Evolutionary conservation across 2,797 vertebrate species (phyloP), one percentile per base, ranked within the genome.

Genomic region (Gymnothorax javanicus): DNA sequence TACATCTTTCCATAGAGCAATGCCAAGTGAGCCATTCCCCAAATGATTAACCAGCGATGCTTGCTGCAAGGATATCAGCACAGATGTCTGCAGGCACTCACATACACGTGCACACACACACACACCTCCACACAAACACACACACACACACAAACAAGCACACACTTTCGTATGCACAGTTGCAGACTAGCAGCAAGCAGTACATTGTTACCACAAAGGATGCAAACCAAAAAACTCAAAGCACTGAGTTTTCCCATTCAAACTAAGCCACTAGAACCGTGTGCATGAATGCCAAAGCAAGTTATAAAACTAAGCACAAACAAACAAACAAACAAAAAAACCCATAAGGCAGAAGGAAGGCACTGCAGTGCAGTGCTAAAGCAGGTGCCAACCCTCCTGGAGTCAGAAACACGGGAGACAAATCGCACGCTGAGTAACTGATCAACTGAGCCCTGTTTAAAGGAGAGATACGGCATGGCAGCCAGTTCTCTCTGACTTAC

Each of bases 331-430:
- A 13, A 17, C 33, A 17, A 13, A 77, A 92, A 93, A 91, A 95
- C 94, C 93, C 95, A 92, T 92, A 94, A 91, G 91, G 12, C 17
- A n/a, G 20, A n/a, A 92, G 93, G 93, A 93, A 95, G 92, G 77
- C 77, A 81, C 17, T 96, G 96, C 96, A 96, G 95, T 92, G 95
- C 91, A 95, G 93, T 93, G 93, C 89, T 94, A 92, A 92, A 92
- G 93, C 96, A 96, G 96, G 96, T 96, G 95, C 95, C 93, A 92
- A 93, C 94, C 93, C 94, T 93, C 94, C 93, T 95, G 92, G 92
- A 95, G 93, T 27, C 94, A 93, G 94, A 91, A 94, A 93, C 92
- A 94, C 93, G 93, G 94, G 94, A 93, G 93, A 94, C 94, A 94
- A 93, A 43, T 43, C 33, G 92, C 94, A 95, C 88, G 91, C 95